Conservation (phyloP, 2,888 invertebrate genomes). For the Eubasilissa splendida region DNA sequence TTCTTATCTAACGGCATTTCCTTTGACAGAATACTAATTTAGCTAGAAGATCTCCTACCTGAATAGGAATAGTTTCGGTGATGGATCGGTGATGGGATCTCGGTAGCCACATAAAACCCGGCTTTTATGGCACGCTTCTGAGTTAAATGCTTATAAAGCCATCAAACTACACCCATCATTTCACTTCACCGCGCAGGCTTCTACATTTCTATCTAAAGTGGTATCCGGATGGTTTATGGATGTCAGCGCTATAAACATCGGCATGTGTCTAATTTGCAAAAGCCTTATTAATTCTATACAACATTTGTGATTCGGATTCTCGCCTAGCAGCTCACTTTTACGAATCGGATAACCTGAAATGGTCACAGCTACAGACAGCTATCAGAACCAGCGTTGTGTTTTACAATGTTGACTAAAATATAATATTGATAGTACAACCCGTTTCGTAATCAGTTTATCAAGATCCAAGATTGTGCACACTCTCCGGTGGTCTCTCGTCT, state of each 20-base stretch:
- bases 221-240: conserved; percentile 19
- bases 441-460: too few relatives aligned
- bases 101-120: conserved; percentile 53
- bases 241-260: conserved; percentile 27
- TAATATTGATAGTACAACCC: too few relatives aligned
- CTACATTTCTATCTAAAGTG: conserved; percentile 13
- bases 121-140: conserved; percentile 58
- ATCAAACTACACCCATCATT: conserved; percentile 53
- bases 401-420: too few relatives aligned
- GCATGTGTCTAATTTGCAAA: conserved; percentile 34
- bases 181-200: conserved; percentile 44
- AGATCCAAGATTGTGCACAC: too few relatives aligned
- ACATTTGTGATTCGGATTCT: too few relatives aligned
- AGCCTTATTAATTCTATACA: not conserved
- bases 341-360: too few relatives aligned
- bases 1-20: conserved; percentile 31
- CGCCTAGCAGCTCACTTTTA: too few relatives aligned
- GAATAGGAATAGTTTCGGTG: conserved; percentile 55
- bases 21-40: conserved; percentile 45
- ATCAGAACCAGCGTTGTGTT: too few relatives aligned
- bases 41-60: conserved; percentile 36
- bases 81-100: conserved; percentile 56
- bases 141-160: conserved; percentile 56
- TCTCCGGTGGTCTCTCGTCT: too few relatives aligned
- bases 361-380: too few relatives aligned